phyloP scores from a whole-genome alignment of 2,888 invertebrate species.

The Tricholauxania praeusta region DNA sequence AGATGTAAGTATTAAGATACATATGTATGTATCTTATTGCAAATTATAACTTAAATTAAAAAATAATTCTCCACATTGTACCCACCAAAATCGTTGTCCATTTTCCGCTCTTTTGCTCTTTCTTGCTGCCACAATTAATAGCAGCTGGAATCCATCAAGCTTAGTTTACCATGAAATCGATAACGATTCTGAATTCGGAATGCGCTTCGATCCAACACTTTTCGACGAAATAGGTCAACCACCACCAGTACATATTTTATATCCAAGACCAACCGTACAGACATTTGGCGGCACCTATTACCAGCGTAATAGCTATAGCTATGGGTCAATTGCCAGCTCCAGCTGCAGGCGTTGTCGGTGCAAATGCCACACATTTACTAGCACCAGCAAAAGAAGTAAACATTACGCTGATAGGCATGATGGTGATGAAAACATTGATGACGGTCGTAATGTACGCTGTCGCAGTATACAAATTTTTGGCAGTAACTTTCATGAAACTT shows the following conservation, averaged over 20 bases:
- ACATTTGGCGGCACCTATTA: constrained; percentile 38
- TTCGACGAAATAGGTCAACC: constrained; percentile 77
- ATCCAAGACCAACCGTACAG: constrained; percentile 72
- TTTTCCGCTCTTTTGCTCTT: constrained; percentile 9
- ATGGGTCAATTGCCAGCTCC: not conserved
- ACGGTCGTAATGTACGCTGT: not conserved
- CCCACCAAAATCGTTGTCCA: not conserved
- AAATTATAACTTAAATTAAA: not conserved
- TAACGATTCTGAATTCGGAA: constrained; percentile 54
- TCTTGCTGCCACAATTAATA: constrained; percentile 29
- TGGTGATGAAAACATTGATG: not conserved
- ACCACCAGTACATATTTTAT: constrained; percentile 78
- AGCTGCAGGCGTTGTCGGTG: not conserved
- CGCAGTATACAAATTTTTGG: not conserved
- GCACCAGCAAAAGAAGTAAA: not conserved
- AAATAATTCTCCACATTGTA: not conserved
- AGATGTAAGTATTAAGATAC: no score
- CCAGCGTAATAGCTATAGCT: constrained; percentile 26
- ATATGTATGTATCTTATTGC: not conserved
- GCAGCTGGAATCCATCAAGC: constrained; percentile 75
- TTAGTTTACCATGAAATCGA: constrained; percentile 73
- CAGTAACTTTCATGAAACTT: constrained; percentile 10
- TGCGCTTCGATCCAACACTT: constrained; percentile 68
- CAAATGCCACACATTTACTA: no score
- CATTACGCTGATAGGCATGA: no score